Base-by-base conservation (phyloP, 2,888 invertebrate genomes). In the Dioctria rufipes region DNA sequence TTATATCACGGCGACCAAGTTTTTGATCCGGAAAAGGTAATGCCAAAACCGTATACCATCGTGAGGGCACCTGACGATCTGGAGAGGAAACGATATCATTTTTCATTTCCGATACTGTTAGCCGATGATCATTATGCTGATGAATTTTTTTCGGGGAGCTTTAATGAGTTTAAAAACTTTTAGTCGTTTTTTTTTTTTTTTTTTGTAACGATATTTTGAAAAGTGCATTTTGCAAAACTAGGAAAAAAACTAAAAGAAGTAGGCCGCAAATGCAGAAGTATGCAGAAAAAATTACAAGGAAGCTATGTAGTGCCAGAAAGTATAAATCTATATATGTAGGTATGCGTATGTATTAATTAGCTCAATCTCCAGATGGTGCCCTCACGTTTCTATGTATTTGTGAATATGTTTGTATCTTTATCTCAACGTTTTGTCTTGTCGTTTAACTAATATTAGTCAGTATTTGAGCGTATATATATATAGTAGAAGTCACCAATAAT, bases 21-120 rank as follows among this genome's bases (percentile, higher is more conserved):
- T 96, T 96, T 91, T 96, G 96, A 91, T 97, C 96, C 87, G 96
- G 96, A 91, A 97, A 97, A 85, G 96, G 96, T 87, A 96, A 92
- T 85, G 96, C 96, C 89, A 96, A 93, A 86, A 96, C 93, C 83
- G 96, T 96, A 92, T 95, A 96, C 95, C 95, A 95, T 86, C 95
- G 92, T 84, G 95, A 93, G 81, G 95, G 95, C 91, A 81, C 80
- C 66, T 81, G 81, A 81, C 78, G 73, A 46, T 80, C 77, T 43
- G 79, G 58, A 42, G 75, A 43, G 5, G 11, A 25, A 60, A 60
- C 40, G 60, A 43, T 40, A 75, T 75, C 75, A 43, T 13, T 75
- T 75, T 75, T 75, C 60, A 43, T 60, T 60, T 75, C 60, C 58
- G 61, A 75, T 46, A 60, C 75, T 42, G 42, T 58, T 25, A 75